Base-by-base conservation (phyloP, 2,797 vertebrate genomes). In the Sitta carolinensis region DNA sequence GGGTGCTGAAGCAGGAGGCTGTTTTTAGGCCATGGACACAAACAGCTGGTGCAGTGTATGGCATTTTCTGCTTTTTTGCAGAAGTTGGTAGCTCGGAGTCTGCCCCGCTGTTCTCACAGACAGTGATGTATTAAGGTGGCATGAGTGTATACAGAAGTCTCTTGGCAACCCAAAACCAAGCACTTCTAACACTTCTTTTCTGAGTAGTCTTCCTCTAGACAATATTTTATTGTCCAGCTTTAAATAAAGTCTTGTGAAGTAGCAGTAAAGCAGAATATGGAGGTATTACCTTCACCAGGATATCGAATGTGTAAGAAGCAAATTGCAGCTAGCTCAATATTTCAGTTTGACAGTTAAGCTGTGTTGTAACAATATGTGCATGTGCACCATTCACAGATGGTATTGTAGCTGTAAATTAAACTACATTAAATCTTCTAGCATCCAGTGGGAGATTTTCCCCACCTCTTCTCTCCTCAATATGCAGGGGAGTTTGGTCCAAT, bases 401-500 rank as follows among this genome's bases (percentile, higher is more conserved):
- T 75, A 93, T 72, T 30, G 84, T 69, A 81, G 82, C 90, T 86
- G 55, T 87, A 89, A 82, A 84, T 83, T 85, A 72, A 92, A 69
- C 88, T 78, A 58, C 70, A 21, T 87, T 81, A 62, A 92, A 69
- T 93, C 85, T 80, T 87, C 67, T 79, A 51, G 68, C 84, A 90
- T 52, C 67, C 88, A 91, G 30, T 78, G 79, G 94, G 67, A 86
- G 84, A 45, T 86, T 89, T 90, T 91, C 68, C 85, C 70, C 52
- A 59, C 92, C 79, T 96, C 59, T 69, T 59, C 78, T 88, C 80
- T 94, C 48, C 68, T 94, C 54, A 84, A 84, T 87, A 90, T 84
- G 55, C 42, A 66, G 67, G 67, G 34, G 17, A 76, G 17, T 86
- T 93, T 84, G 22, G 80, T 83, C 74, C 72, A 96, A 90, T 96